A percentile compares a stretch with the other conserved stretches of the same genome.
These are phyloP conservation scores for Apis cerana DNA, from an alignment of 1,140 invertebrate genomes.

Conservation along the genomic window DNA sequence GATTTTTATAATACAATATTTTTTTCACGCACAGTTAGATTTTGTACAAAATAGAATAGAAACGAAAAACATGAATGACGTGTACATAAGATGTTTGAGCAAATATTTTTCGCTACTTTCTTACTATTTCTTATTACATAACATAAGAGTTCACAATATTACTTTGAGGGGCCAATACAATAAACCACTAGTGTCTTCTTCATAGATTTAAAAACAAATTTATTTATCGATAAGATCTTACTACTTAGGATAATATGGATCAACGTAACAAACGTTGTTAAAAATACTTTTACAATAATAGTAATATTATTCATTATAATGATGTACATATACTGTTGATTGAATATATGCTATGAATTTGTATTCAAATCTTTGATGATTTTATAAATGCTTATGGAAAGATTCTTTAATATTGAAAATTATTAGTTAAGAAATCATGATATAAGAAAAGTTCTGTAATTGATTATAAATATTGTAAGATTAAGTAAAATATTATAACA, in stretches of 20 bases:
- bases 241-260: slow-evolving; percentile 48
- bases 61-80: background rate
- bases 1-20: background rate
- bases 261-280: slow-evolving; percentile 52
- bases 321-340: slow-evolving; percentile 30
- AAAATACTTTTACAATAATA: slow-evolving; percentile 58
- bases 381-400: background rate
- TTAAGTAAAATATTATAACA: slow-evolving; percentile 11
- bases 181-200: slow-evolving; percentile 45
- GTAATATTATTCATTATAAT: slow-evolving; percentile 19
- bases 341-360: background rate
- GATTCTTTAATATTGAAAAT: background rate
- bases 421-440: background rate
- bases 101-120: slow-evolving; percentile 35
- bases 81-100: slow-evolving; percentile 14
- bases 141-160: slow-evolving; percentile 37
- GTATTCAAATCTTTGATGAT: background rate
- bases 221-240: slow-evolving; percentile 61
- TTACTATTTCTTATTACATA: background rate
- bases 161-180: slow-evolving; percentile 42
- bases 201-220: slow-evolving; percentile 64
- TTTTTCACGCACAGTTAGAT: background rate
- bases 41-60: background rate
- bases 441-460: background rate
- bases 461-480: slow-evolving; percentile 16